Conservation (phyloP, 2,888 invertebrate species). For the Caenorhabditis sulstoni region DNA sequence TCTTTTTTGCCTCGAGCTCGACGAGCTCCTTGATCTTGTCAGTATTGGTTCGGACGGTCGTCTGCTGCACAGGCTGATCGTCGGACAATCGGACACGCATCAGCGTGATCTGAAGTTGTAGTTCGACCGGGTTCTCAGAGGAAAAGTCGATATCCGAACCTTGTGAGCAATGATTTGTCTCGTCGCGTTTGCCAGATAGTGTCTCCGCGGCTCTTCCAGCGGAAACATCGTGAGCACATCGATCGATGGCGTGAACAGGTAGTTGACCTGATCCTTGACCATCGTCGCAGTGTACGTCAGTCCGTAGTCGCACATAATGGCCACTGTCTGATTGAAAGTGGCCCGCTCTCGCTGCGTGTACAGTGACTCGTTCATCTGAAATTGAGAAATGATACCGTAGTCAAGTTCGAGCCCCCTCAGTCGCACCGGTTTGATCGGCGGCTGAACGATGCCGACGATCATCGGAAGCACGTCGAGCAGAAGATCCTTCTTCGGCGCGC, state of each 20-base stretch:
- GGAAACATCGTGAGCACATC: constrained; percentile 85
- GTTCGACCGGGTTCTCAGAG: too few relatives aligned
- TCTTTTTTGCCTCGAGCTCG: constrained; percentile 27
- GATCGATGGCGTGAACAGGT: constrained; percentile 87
- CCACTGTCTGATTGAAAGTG: constrained; percentile 39
- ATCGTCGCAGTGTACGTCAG: constrained; percentile 57
- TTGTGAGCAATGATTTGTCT: constrained; percentile 87
- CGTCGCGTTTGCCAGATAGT: constrained; percentile 85
- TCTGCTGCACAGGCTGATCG: not conserved
- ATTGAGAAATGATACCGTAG: too few relatives aligned
- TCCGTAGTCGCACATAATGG: constrained; percentile 56
- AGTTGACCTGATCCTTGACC: constrained; percentile 79
- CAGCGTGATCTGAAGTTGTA: constrained; percentile 49
- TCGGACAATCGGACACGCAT: constrained; percentile 32
- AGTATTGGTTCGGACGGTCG: constrained; percentile 28
- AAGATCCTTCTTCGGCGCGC: constrained; percentile 35
- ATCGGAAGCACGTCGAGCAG: constrained; percentile 61
- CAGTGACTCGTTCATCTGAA: constrained; percentile 69
- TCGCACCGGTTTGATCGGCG: constrained; percentile 65
- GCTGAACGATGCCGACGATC: constrained; percentile 64
- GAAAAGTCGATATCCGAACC: constrained; percentile 27
- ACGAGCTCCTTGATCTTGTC: constrained; percentile 55
- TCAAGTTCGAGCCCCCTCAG: too few relatives aligned
- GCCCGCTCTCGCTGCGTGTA: constrained; percentile 60
- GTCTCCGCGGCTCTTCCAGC: constrained; percentile 52